phyloP scores from a whole-genome alignment of 30 jellyfish, hydroid and myxozoan genomes.

The Cassiopea andromeda region DNA sequence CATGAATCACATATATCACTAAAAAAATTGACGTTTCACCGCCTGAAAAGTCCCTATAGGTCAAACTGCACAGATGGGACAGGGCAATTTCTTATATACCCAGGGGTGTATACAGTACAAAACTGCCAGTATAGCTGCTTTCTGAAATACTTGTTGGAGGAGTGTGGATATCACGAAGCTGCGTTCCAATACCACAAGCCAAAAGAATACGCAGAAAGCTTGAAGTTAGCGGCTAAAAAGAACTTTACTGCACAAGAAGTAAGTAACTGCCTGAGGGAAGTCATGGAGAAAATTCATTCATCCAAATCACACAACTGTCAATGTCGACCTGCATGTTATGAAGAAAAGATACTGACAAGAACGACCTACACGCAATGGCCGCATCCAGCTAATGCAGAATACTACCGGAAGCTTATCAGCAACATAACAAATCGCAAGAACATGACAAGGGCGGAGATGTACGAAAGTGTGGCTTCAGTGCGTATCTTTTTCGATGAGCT shows the following conservation, averaged over 20 bases:
- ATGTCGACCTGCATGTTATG: conserved; percentile 43
- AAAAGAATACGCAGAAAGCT: conserved; percentile 47
- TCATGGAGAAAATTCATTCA: background rate
- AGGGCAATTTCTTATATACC: conserved; percentile 38
- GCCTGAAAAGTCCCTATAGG: conserved; percentile 35
- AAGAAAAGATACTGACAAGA: conserved; percentile 10
- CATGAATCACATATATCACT: conserved; percentile 17
- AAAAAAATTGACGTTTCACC: conserved; percentile 15
- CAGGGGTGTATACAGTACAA: conserved; percentile 29
- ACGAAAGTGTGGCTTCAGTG: conserved; percentile 21
- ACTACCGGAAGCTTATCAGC: conserved; percentile 21
- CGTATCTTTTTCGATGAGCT: conserved; percentile 30
- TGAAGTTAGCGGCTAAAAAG: background rate
- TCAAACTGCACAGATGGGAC: conserved; percentile 52
- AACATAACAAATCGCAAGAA: conserved; percentile 36
- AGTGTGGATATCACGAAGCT: conserved; percentile 24
- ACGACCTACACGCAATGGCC: conserved; percentile 53
- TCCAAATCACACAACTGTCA: background rate
- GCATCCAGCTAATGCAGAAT: conserved; percentile 15
- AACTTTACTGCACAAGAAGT: background rate
- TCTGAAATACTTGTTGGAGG: conserved; percentile 18
- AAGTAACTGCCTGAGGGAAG: background rate
- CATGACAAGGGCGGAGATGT: conserved; percentile 18
- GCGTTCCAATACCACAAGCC: conserved; percentile 45
- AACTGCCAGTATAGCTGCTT: conserved; percentile 59